Base-by-base conservation (phyloP, 2,113 vertebrate species). In the Pterophyllum scalare region DNA sequence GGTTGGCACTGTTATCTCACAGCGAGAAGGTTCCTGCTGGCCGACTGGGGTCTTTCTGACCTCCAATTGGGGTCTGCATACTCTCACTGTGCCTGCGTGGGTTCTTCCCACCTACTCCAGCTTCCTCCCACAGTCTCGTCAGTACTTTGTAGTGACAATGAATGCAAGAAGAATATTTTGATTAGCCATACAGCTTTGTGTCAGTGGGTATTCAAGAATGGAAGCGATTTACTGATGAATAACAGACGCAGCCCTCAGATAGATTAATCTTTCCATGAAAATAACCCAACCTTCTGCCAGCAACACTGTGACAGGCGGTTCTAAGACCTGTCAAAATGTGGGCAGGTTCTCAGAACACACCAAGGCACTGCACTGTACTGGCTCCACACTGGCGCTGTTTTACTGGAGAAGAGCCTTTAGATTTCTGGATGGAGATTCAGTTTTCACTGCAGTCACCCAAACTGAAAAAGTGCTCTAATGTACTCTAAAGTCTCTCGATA, bases 321-420 rank as follows among this genome's bases (percentile, higher is more conserved):
- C 0, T 67, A n/a, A 67, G 43, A 67, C 17, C 10, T 1, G 13
- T 67, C 64, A 67, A 35, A 67, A 67, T 67, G 35, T 26, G 14
- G 24, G 12, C 4, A 15, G 43, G 14, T 46, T 46, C 43, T 46
- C 12, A 14, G 17, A 49, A 49, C 3, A 40, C 64, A 12, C 40
- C 22, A 46, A 67, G 7, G 14, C 22, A 26, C n/a, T n/a, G n/a
- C n/a, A n/a, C n/a, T n/a, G 26, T 0, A 49, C 14, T 67, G 40
- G 64, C 8, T 19, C 64, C 40, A 46, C 64, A 46, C 0, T 49
- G 43, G 4, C 38, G 46, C 4, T 0, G 0, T 8, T 67, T 46
- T 46, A 46, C 14, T 67, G n/a, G 64, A 67, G 9, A 38, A 67
- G 8, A 67, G 38, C 7, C 38, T 46, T 67, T 46, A 67, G 14